phyloP scores from a whole-genome alignment of 2,888 invertebrate genomes.

The Polietes domitor region DNA sequence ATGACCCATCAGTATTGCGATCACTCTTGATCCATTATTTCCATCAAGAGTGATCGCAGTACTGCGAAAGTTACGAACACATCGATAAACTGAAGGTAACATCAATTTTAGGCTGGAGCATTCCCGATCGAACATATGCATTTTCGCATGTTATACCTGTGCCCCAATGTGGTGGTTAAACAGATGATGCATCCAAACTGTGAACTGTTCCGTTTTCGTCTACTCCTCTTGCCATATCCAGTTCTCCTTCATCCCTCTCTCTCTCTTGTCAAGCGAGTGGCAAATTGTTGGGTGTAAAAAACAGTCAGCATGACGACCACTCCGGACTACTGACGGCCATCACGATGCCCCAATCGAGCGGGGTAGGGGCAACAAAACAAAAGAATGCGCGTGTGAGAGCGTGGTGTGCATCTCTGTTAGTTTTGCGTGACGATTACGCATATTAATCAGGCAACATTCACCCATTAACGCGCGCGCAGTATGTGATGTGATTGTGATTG shows the following conservation, averaged over 20 bases:
- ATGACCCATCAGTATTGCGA: too few species aligned
- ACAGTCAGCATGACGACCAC: constrained; percentile 68
- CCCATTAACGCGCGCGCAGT: constrained; percentile 57
- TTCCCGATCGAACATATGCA: neutral
- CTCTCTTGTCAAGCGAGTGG: neutral
- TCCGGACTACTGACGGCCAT: neutral
- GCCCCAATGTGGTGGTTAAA: neutral
- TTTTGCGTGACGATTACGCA: constrained; percentile 67
- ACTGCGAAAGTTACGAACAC: too few species aligned
- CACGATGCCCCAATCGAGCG: neutral
- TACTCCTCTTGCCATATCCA: too few species aligned
- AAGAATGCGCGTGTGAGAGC: constrained; percentile 36
- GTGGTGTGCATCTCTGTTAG: constrained; percentile 51
- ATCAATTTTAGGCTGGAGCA: neutral
- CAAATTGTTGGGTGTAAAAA: constrained; percentile 45
- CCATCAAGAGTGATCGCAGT: too few species aligned
- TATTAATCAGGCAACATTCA: constrained; percentile 63
- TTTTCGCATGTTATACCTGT: neutral
- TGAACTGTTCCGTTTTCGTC: constrained; percentile 6
- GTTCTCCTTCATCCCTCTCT: neutral
- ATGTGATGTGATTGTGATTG: constrained; percentile 5
- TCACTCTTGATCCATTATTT: too few species aligned
- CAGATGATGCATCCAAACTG: neutral
- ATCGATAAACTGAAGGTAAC: too few species aligned
- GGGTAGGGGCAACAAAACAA: neutral